These are phyloP conservation scores for Polydesmus complanatus DNA, from an alignment of 2,888 invertebrate species.

Conservation along the genomic window DNA sequence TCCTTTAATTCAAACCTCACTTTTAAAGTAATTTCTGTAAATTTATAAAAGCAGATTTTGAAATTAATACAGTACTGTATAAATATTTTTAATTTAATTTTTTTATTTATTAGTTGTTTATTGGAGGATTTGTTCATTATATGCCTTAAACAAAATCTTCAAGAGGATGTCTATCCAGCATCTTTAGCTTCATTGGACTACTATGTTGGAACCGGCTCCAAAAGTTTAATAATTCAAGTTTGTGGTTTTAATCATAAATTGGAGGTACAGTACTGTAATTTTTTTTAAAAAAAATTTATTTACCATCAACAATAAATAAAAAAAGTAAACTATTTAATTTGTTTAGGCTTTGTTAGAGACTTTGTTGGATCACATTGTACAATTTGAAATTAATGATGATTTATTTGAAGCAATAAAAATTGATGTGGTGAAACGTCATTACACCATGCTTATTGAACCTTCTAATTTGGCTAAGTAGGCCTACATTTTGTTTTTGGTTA, in stretches of 20 bases:
- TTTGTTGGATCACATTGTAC: conserved; percentile 50
- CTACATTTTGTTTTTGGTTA: too few species aligned
- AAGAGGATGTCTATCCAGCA: conserved; percentile 59
- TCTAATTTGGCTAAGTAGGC: conserved; percentile 53
- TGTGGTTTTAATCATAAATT: conserved; percentile 59
- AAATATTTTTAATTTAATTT: too few species aligned
- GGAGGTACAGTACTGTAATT: conserved; percentile 38
- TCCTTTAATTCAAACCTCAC: conserved; percentile 46
- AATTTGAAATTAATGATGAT: conserved; percentile 43
- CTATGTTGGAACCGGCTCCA: conserved; percentile 44
- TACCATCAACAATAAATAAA: neutral
- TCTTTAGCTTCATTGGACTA: conserved; percentile 52
- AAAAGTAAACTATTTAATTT: neutral
- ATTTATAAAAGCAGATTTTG: too few species aligned
- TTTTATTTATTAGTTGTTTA: conserved; percentile 35
- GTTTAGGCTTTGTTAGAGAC: conserved; percentile 51
- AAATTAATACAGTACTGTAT: too few species aligned
- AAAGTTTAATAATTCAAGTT: conserved; percentile 52
- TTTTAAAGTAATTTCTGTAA: conserved; percentile 56
- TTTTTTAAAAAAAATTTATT: too few species aligned
- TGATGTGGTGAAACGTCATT: conserved; percentile 48
- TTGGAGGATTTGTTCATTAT: conserved; percentile 45
- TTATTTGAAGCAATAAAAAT: conserved; percentile 59
- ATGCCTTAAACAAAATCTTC: conserved; percentile 39
- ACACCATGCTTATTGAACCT: conserved; percentile 58